Conservation (phyloP, 1,140 invertebrate genomes). For the Lordiphosa clarofinis region DNA sequence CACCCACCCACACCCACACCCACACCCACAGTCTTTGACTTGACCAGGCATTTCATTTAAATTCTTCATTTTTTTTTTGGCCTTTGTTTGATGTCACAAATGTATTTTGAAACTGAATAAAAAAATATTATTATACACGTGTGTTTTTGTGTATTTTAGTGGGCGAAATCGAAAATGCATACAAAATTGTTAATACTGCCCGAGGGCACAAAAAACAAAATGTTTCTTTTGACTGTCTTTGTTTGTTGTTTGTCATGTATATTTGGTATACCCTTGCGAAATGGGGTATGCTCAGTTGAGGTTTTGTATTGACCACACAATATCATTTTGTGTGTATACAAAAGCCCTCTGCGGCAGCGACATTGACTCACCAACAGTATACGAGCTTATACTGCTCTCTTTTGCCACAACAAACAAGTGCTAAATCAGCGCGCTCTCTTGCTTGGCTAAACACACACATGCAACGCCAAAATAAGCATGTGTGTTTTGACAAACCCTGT, state of each 20-base stretch:
- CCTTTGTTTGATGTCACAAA: constrained; percentile 33
- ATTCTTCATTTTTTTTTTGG: constrained; percentile 29
- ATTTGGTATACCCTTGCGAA: constrained; percentile 10
- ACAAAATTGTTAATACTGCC: constrained; percentile 59
- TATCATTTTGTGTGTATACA: too few relatives aligned
- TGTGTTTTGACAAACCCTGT: too few relatives aligned
- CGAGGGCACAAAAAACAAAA: constrained; percentile 18
- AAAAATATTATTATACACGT: constrained; percentile 42
- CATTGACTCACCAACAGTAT: too few relatives aligned
- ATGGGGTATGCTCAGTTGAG: not conserved
- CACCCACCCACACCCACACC: not conserved
- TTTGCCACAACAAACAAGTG: too few relatives aligned
- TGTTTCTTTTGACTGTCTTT: constrained; percentile 17
- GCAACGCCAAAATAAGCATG: too few relatives aligned
- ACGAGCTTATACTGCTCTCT: too few relatives aligned
- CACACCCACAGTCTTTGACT: not conserved
- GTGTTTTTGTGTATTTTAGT: constrained; percentile 43
- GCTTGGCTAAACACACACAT: too few relatives aligned
- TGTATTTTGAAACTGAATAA: constrained; percentile 44
- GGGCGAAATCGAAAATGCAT: constrained; percentile 55
- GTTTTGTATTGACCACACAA: too few relatives aligned
- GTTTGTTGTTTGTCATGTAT: not conserved
- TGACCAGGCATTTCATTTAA: constrained; percentile 52
- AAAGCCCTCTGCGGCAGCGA: too few relatives aligned
- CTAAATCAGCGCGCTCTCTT: too few relatives aligned